Base-by-base conservation (phyloP, 2,797 vertebrate genomes). In the Kryptopterus vitreolus region DNA sequence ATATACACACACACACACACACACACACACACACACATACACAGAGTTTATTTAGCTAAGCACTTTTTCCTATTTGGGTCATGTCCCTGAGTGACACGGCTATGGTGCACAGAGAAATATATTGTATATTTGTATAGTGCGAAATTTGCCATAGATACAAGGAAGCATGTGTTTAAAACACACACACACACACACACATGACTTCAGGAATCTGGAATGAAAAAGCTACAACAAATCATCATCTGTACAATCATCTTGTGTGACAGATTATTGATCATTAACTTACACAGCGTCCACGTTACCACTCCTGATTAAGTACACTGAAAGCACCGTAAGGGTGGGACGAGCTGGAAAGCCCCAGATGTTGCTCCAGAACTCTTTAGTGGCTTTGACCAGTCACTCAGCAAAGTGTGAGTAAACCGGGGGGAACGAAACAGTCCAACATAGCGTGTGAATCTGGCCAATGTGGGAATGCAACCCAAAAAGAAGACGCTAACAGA, bases 391-490 rank as follows among this genome's bases (percentile, higher is more conserved):
- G 77, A 55, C 24, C 82, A 86, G 86, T 85, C 80, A 83, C 73
- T 90, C 88, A 89, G 83, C 76, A 83, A 10, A 29, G 43, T 86
- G 86, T 85, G 86, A 89, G 81, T 87, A 89, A 91, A 92, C 88
- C n/a, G n/a, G n/a, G 90, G 81, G 22, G 15, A 31, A 65, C 65
- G 87, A 72, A 84, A 78, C 78, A 84, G 88, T 87, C 88, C 87
- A 87, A 88, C 87, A 88, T 24, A 52, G 5, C 3, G 11, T 68
- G 83, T 77, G 75, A 85, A 83, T 79, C 82, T 85, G 84, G 75
- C 85, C 83, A 24, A 58, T 43, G 53, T 24, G 8, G 33, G 71
- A 24, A 58, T 18, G 33, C 71, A 57, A 73, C 6, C 53, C 35
- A 43, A 85, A 86, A 81, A 74, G 87, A 87, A 74, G 85, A 89